Base-by-base conservation (phyloP, 1,140 invertebrate species). In the Ceratitis capitata region DNA sequence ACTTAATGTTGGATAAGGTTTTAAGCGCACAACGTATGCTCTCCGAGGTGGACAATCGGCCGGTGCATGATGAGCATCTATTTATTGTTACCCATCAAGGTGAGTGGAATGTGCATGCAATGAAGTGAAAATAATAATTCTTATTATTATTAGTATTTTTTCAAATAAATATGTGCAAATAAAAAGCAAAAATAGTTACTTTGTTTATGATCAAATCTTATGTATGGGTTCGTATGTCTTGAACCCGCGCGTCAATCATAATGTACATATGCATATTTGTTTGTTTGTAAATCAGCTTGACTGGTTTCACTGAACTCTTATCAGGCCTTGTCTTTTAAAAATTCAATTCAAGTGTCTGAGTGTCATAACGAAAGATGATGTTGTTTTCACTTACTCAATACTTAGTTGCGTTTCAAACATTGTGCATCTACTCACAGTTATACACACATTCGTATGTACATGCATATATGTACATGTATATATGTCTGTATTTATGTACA, bases 81-180 rank as follows among this genome's bases (percentile, higher is more conserved):
- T 99, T 99, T 91, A 99, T 99, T 74, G 94, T 99, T 12, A 99
- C 97, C 39, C 98, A 99, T 94, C 98, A 99, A 96, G 97, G 98
- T 99, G 93, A 83, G 86, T 74, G 3, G 42, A 56, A 26, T 84
- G 23, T 19, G 16, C 51, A 16, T 58, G 10, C 4, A 53, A 29
- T 83, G 51, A 26, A 26, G 12, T 83, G 23, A 51, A 45, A 53
- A 16, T n/a, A n/a, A n/a, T n/a, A n/a, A n/a, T n/a, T n/a, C n/a
- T n/a, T n/a, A n/a, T n/a, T n/a, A n/a, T n/a, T n/a, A n/a, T n/a
- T n/a, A n/a, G n/a, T n/a, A n/a, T n/a, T n/a, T n/a, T n/a, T n/a
- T n/a, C n/a, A n/a, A n/a, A n/a, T n/a, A n/a, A n/a, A n/a, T n/a
- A n/a, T n/a, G n/a, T n/a, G n/a, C n/a, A n/a, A n/a, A n/a, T n/a